Evolutionary conservation across 2,888 invertebrate genomes (phyloP).

Genomic region (Agrypnus murinus): DNA sequence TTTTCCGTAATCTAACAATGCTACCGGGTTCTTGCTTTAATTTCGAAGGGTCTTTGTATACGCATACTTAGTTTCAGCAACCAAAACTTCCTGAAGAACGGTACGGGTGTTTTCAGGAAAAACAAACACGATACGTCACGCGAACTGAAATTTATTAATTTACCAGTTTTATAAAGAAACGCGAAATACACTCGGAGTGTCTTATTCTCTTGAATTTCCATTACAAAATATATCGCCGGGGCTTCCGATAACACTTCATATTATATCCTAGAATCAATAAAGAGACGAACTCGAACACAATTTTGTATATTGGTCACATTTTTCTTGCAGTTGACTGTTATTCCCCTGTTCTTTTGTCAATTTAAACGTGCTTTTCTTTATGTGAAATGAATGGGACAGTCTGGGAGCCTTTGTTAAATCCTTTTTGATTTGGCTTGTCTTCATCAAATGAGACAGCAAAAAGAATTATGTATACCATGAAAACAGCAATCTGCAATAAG

Average conservation of each 20-base stretch:
- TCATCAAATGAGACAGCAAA: slow-evolving; percentile 26
- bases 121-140: slow-evolving; percentile 12
- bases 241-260: slow-evolving; percentile 41
- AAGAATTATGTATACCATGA: neutral
- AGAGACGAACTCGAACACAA: slow-evolving; percentile 33
- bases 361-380: slow-evolving; percentile 23
- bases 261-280: slow-evolving; percentile 40
- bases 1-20: slow-evolving; percentile 30
- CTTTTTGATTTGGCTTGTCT: slow-evolving; percentile 14
- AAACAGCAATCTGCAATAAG: slow-evolving; percentile 3
- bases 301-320: slow-evolving; percentile 34
- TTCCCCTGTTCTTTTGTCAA: slow-evolving; percentile 33
- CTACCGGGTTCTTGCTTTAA: slow-evolving; percentile 24
- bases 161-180: slow-evolving; percentile 27
- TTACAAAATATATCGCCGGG: slow-evolving; percentile 42
- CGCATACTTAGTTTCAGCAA: slow-evolving; percentile 33
- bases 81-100: slow-evolving; percentile 7
- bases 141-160: slow-evolving; percentile 42
- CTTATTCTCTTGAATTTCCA: slow-evolving; percentile 29
- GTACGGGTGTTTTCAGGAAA: slow-evolving; percentile 13
- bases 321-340: slow-evolving; percentile 25
- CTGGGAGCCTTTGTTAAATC: slow-evolving; percentile 11
- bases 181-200: slow-evolving; percentile 14
- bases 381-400: slow-evolving; percentile 28
- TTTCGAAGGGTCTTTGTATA: slow-evolving; percentile 31